Evolutionary conservation across 1,140 invertebrate species (phyloP).

Genomic region (Neotoxoptera formosana): DNA sequence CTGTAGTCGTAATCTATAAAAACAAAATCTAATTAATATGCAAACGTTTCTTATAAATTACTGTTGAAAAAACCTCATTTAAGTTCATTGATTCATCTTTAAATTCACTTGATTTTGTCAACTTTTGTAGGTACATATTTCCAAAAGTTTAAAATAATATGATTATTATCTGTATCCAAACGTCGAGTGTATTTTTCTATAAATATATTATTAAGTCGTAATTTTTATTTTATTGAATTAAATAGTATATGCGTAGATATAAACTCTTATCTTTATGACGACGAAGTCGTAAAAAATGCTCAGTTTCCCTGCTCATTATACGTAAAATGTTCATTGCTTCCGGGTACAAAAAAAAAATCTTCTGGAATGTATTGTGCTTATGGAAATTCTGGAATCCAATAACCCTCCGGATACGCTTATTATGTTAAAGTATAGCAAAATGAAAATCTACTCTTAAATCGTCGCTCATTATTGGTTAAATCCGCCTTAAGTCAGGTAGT

Average conservation of each 20-base stretch:
- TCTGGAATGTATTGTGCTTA: neutral
- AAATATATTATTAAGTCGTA: neutral
- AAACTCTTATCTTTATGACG: constrained; percentile 16
- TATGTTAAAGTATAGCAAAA: constrained; percentile 32
- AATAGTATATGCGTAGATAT: neutral
- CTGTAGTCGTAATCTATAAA: neutral
- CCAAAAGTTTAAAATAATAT: neutral
- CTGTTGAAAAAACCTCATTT: neutral
- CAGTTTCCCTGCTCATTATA: constrained; percentile 27
- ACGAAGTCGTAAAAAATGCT: constrained; percentile 5
- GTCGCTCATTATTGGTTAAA: neutral
- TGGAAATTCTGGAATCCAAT: constrained; percentile 40
- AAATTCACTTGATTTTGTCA: neutral
- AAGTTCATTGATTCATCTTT: neutral
- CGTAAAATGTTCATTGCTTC: constrained; percentile 21
- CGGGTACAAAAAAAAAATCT: constrained; percentile 6
- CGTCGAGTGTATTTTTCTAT: neutral
- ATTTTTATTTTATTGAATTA: neutral
- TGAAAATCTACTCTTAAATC: constrained; percentile 20
- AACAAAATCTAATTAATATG: neutral
- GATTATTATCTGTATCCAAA: neutral
- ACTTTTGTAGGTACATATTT: neutral
- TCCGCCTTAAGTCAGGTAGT: neutral
- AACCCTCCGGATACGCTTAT: constrained; percentile 12
- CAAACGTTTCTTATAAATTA: neutral